phyloP scores from a whole-genome alignment of 2,113 vertebrate species.

The Etia nguti region DNA sequence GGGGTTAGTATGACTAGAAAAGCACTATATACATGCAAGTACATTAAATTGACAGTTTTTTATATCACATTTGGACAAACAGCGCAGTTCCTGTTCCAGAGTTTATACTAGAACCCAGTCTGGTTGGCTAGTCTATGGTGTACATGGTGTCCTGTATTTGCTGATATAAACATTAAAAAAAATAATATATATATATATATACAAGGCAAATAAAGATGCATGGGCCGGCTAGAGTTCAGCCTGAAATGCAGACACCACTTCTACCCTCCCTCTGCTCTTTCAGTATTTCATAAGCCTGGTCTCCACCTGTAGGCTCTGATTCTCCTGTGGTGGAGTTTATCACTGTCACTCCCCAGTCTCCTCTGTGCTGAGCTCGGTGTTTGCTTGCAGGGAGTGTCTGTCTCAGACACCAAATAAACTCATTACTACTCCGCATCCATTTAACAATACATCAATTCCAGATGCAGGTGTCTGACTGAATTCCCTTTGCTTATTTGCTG shows the following conservation, averaged over 20 bases:
- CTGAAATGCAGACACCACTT: not conserved
- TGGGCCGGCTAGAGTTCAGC: not conserved
- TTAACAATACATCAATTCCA: not conserved
- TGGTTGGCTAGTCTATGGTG: not conserved
- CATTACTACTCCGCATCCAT: not conserved
- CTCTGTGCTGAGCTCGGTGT: conserved; percentile 17
- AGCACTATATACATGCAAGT: not conserved
- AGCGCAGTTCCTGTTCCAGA: not conserved
- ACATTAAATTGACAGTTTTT: not conserved
- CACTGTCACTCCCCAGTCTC: conserved; percentile 19
- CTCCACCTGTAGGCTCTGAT: conserved; percentile 5
- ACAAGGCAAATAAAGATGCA: not conserved
- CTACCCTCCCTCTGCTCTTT: not conserved
- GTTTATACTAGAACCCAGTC: not conserved
- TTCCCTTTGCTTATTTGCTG: not conserved
- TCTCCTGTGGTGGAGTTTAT: conserved; percentile 18
- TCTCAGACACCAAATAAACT: not conserved
- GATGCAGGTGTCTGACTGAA: not conserved
- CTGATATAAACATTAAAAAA: not conserved
- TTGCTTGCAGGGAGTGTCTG: conserved; percentile 8
- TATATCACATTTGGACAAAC: not conserved
- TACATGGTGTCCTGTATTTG: not conserved
- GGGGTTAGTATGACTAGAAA: not conserved
- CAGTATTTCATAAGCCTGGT: not conserved
- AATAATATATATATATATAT: too few species aligned